These are phyloP conservation scores for Hylia prasina DNA, from an alignment of 2,113 vertebrate genomes.

Conservation along the genomic window DNA sequence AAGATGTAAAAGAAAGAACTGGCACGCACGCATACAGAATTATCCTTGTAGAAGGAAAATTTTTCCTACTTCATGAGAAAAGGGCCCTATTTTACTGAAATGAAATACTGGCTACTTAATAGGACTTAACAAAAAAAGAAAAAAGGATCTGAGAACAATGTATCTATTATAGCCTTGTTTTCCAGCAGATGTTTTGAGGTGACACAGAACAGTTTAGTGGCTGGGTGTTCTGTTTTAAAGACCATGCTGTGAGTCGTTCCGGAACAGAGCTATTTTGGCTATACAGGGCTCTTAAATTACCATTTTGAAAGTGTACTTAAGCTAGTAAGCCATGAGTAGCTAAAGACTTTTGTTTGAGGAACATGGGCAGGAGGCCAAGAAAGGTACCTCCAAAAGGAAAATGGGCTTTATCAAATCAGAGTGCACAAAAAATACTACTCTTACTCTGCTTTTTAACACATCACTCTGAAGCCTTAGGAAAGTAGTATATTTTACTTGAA, in stretches of 20 bases:
- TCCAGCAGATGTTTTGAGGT: conserved; percentile 62
- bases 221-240: conserved; percentile 52
- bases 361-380: not conserved
- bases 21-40: not conserved
- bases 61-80: conserved; percentile 42
- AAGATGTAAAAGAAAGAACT: not conserved
- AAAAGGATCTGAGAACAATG: conserved; percentile 50
- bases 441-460: conserved; percentile 20
- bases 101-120: conserved; percentile 46
- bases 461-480: not conserved
- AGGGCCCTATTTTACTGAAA: conserved; percentile 39
- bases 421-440: not conserved
- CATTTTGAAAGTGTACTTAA: conserved; percentile 63
- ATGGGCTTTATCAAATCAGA: conserved; percentile 45
- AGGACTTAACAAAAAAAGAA: conserved; percentile 16
- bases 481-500: conserved; percentile 10
- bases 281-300: conserved; percentile 54
- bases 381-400: conserved; percentile 53
- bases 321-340: conserved; percentile 56
- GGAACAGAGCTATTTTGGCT: conserved; percentile 62
- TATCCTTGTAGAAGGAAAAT: conserved; percentile 6
- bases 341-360: conserved; percentile 35
- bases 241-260: conserved; percentile 55
- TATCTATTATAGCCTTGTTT: conserved; percentile 64
- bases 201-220: conserved; percentile 47